These are phyloP conservation scores for Drosophila navojoa DNA, from an alignment of 1,140 invertebrate genomes.

Conservation along the genomic window DNA sequence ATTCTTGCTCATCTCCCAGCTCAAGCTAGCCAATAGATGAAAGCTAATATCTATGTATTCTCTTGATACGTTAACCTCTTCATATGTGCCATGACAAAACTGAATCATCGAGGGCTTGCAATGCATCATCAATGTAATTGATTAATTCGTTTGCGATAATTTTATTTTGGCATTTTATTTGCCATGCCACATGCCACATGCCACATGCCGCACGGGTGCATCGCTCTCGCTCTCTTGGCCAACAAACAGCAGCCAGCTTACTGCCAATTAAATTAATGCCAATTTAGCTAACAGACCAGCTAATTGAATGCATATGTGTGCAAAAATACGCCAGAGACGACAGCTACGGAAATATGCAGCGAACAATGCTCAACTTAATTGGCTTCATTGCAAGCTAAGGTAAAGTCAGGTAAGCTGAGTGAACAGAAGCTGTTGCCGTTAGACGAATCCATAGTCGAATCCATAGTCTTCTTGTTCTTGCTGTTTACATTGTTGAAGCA, in stretches of 20 bases:
- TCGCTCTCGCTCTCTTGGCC: not conserved
- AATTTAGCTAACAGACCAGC: constrained; percentile 54
- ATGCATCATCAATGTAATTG: constrained; percentile 55
- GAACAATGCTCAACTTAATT: not conserved
- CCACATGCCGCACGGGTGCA: constrained; percentile 23
- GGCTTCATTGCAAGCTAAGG: not conserved
- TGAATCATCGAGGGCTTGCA: too few relatives aligned
- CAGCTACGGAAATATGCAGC: constrained; percentile 1
- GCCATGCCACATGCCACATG: constrained; percentile 43
- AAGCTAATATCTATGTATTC: too few relatives aligned
- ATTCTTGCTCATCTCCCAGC: too few relatives aligned
- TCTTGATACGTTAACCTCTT: too few relatives aligned
- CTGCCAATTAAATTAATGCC: constrained; percentile 73
- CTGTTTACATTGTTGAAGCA: too few relatives aligned
- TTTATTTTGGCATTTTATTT: constrained; percentile 59
- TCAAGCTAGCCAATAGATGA: too few relatives aligned
- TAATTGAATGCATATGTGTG: constrained; percentile 45
- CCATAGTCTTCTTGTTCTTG: too few relatives aligned
- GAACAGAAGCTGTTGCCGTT: not conserved
- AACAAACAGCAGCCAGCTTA: constrained; percentile 28
- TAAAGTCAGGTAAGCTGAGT: not conserved
- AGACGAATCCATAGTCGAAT: too few relatives aligned
- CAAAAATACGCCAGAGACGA: constrained; percentile 27
- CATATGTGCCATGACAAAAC: too few relatives aligned
- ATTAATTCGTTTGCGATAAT: constrained; percentile 72